phyloP scores from a whole-genome alignment of 2,113 vertebrate genomes.

The Bos javanicus region DNA sequence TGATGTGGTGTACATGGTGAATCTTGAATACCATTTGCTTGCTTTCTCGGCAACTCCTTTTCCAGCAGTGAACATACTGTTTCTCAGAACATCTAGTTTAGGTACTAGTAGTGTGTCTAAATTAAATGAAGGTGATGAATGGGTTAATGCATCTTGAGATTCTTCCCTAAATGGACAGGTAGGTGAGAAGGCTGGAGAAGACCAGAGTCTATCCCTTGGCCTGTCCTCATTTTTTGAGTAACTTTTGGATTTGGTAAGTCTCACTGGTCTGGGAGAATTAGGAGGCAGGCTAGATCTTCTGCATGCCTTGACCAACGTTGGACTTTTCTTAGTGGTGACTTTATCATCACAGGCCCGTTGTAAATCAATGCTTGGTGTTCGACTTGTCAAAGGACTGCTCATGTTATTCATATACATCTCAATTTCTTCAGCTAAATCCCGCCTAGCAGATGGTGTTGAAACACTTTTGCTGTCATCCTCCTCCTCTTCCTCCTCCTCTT shows the following conservation, averaged over 20 bases:
- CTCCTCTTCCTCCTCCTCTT: slow-evolving; percentile 79
- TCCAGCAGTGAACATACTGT: slow-evolving; percentile 94
- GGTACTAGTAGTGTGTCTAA: slow-evolving; percentile 93
- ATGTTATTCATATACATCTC: slow-evolving; percentile 94
- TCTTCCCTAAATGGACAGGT: slow-evolving; percentile 81
- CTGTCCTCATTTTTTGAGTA: slow-evolving; percentile 81
- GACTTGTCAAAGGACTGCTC: slow-evolving; percentile 91
- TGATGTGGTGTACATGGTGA: slow-evolving; percentile 90
- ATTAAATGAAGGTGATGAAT: slow-evolving; percentile 93
- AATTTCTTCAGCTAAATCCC: slow-evolving; percentile 93
- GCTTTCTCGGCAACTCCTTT: slow-evolving; percentile 98
- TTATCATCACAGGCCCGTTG: slow-evolving; percentile 81
- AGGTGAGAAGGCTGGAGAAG: slow-evolving; percentile 91
- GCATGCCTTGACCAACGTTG: slow-evolving; percentile 73
- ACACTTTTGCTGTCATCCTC: slow-evolving; percentile 78
- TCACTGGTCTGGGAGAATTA: slow-evolving; percentile 81
- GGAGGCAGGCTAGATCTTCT: slow-evolving; percentile 89
- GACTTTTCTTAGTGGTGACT: slow-evolving; percentile 79
- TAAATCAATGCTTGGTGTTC: slow-evolving; percentile 88
- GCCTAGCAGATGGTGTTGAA: slow-evolving; percentile 82
- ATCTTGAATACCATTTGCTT: slow-evolving; percentile 94
- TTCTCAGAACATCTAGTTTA: slow-evolving; percentile 93
- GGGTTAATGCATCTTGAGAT: slow-evolving; percentile 82
- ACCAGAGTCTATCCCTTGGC: slow-evolving; percentile 88
- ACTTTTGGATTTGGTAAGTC: slow-evolving; percentile 86